phyloP scores from a whole-genome alignment of 2,113 vertebrate species.

The Phaetusa simplex region DNA sequence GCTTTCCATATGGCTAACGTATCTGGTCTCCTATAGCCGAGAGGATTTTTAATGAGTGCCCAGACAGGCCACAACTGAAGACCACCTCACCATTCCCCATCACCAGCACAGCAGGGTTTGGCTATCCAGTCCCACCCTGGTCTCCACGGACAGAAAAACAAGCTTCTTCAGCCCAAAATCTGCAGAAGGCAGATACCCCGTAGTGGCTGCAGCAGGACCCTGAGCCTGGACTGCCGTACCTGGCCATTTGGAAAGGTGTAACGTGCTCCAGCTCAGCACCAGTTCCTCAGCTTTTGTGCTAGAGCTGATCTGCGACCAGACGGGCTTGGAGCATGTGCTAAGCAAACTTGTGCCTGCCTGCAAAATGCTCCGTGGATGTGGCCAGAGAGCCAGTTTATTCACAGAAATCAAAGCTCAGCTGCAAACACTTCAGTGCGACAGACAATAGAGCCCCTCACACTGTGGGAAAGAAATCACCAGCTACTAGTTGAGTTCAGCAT shows the following conservation, averaged over 20 bases:
- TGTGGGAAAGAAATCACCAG: background rate
- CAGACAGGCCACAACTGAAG: background rate
- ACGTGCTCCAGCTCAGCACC: background rate
- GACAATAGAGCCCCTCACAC: background rate
- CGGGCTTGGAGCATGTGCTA: background rate
- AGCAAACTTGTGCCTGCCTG: background rate
- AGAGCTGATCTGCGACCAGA: background rate
- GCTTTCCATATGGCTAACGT: background rate
- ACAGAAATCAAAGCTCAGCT: slow-evolving; percentile 31
- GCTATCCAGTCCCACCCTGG: background rate
- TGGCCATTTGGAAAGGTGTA: background rate
- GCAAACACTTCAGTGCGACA: background rate
- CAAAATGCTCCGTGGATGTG: background rate
- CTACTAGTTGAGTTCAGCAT: background rate
- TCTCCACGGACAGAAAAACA: background rate
- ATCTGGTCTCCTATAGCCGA: background rate
- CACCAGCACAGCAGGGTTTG: background rate
- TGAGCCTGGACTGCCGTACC: fast-evolving
- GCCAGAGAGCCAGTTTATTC: background rate
- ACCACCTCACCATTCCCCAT: background rate
- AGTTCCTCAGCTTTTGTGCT: background rate
- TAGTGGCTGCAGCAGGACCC: background rate
- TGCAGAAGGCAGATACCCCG: background rate
- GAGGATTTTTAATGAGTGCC: background rate
- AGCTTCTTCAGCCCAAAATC: background rate